Percentiles rank a stretch among this genome's conserved stretches.
Conservation (phyloP, 2,888 invertebrate genomes). For the Macrosoma leucophasiata region DNA sequence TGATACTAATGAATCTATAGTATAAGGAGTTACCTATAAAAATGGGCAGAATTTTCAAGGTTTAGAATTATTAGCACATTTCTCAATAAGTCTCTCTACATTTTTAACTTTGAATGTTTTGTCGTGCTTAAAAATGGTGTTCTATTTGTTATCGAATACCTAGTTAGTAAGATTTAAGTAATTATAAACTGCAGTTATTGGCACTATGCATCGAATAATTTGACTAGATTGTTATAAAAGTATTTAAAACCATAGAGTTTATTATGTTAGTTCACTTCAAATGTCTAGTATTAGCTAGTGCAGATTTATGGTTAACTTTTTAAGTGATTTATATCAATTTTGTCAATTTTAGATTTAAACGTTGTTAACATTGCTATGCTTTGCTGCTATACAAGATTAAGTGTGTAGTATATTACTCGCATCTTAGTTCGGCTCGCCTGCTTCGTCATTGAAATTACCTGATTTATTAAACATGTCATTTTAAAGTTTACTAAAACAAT, state of each 20-base stretch:
- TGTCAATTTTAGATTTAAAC: constrained; percentile 74
- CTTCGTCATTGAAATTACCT: too few species aligned
- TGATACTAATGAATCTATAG: constrained; percentile 60
- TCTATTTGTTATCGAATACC: constrained; percentile 77
- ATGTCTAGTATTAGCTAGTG: constrained; percentile 42
- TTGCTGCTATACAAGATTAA: too few species aligned
- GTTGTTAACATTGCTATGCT: constrained; percentile 49
- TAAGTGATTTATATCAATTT: constrained; percentile 74
- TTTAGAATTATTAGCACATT: constrained; percentile 77
- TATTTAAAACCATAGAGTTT: constrained; percentile 35
- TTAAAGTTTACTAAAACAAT: too few species aligned
- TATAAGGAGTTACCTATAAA: constrained; percentile 40
- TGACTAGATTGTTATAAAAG: constrained; percentile 37
- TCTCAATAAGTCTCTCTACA: constrained; percentile 77
- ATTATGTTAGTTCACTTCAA: constrained; percentile 40
- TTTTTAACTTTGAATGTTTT: constrained; percentile 77
- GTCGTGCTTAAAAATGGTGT: constrained; percentile 77
- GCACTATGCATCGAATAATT: constrained; percentile 62
- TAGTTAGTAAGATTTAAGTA: constrained; percentile 72
- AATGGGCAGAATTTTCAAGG: constrained; percentile 56
- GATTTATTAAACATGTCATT: constrained; percentile 13
- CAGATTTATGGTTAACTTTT: constrained; percentile 48
- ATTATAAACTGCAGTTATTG: constrained; percentile 74
- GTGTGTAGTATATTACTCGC: too few species aligned
- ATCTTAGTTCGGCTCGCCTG: too few species aligned